Conservation (phyloP, 2,113 vertebrate genomes). For the Lethenteron camtschaticum region DNA sequence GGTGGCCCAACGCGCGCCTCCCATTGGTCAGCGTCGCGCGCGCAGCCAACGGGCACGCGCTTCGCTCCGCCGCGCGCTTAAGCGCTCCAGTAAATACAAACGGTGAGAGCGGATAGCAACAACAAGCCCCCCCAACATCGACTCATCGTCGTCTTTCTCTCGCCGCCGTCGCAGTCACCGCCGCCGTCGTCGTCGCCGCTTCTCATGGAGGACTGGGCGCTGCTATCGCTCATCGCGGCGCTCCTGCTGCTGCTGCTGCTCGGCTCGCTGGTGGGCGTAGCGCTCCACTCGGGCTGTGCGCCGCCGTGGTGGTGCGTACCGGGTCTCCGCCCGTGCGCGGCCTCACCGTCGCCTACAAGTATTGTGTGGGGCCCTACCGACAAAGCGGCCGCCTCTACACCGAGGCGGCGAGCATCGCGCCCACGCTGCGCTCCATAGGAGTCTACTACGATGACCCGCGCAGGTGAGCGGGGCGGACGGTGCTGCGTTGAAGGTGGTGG, state of each 20-base stretch:
- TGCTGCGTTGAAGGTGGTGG: not conserved
- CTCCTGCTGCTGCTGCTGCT: slow-evolving; percentile 30
- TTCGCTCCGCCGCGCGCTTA: too few relatives aligned
- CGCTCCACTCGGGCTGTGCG: slow-evolving; percentile 43
- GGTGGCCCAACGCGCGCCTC: too few relatives aligned
- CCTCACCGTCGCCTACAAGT: slow-evolving; percentile 60
- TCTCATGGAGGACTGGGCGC: too few relatives aligned
- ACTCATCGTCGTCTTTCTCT: too few relatives aligned
- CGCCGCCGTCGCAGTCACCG: too few relatives aligned
- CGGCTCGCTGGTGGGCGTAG: slow-evolving; percentile 31
- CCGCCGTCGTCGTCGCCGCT: too few relatives aligned
- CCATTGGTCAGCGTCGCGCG: too few relatives aligned
- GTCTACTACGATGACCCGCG: slow-evolving; percentile 60
- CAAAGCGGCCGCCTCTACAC: slow-evolving; percentile 39
- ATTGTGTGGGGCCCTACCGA: slow-evolving; percentile 38
- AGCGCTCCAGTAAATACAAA: too few relatives aligned
- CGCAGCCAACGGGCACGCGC: too few relatives aligned
- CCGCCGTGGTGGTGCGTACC: slow-evolving; percentile 36
- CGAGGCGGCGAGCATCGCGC: slow-evolving; percentile 44
- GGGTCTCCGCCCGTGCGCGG: slow-evolving; percentile 43
- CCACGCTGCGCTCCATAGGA: slow-evolving; percentile 35
- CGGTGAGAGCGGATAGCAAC: too few relatives aligned
- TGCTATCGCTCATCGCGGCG: slow-evolving; percentile 10
- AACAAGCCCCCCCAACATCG: too few relatives aligned
- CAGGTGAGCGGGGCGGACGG: slow-evolving; percentile 30